Evolutionary conservation across 1,140 invertebrate genomes (phyloP), one percentile per base, ranked within the genome.

Genomic region (Ceratosolen solmsi): DNA sequence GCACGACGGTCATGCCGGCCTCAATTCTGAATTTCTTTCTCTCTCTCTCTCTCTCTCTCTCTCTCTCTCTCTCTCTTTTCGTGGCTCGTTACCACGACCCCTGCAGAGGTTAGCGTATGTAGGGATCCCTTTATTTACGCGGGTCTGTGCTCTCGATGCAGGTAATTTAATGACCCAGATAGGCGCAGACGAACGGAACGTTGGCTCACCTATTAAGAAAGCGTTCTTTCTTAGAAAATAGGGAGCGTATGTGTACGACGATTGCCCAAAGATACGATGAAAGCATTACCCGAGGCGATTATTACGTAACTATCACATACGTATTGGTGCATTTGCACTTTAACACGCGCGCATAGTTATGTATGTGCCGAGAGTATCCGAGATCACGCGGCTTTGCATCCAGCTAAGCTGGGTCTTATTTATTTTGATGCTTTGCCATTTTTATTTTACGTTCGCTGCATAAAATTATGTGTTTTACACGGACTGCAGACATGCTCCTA

Each of bases 151-250:
- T 46, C 5, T 46, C 15, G 15, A 15, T 1, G n/a, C 38, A 38
- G 3, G 27, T 77, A 65, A 77, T 77, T 77, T 49, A 30, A 65
- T 51, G 41, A 77, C 33, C 73, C 3, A n/a, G n/a, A n/a, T n/a
- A n/a, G n/a, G n/a, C n/a, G n/a, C n/a, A n/a, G n/a, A n/a, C n/a
- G n/a, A n/a, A n/a, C n/a, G 56, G 73, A 75, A n/a, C 4, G 36
- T 58, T 25, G 11, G n/a, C 11, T 30, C 22, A 46, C 22, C 20
- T 33, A n/a, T 27, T 20, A 22, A 63, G 13, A 76, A 46, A 63
- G 46, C 7, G 56, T 60, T 30, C 60, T 2, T 60, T 30, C 60
- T 2, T 63, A 30, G 27, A 63, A 63, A 56, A 71, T 2, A 63
- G 60, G 60, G 33, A 63, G 33, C 25, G 41, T 20, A 27, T 56